These are phyloP conservation scores for Sebastes kiyomatsui DNA, from an alignment of 2,797 vertebrate genomes.

Conservation along the genomic window DNA sequence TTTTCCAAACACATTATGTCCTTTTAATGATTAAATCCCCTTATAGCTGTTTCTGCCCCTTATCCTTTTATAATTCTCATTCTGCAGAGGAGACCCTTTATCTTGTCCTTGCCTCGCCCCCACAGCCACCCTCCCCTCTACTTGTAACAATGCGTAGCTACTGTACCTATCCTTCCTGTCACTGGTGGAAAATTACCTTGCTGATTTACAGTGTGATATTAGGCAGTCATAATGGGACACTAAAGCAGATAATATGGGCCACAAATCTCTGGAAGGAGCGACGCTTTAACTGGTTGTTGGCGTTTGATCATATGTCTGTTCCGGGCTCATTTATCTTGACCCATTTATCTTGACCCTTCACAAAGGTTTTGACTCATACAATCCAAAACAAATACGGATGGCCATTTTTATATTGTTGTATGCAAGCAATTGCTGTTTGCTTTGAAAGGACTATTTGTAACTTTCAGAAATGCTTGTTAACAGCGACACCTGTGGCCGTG, in stretches of 20 bases:
- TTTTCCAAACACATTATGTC: not conserved
- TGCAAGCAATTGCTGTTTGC: not conserved
- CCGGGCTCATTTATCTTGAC: conserved; percentile 35
- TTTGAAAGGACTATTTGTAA: too few relatives aligned
- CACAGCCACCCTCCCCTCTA: not conserved
- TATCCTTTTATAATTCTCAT: conserved; percentile 26
- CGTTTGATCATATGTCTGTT: conserved; percentile 62
- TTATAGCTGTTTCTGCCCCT: not conserved
- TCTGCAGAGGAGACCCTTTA: conserved; percentile 35
- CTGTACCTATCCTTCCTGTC: conserved; percentile 72
- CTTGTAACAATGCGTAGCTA: conserved; percentile 28
- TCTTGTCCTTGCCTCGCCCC: not conserved
- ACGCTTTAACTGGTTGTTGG: conserved; percentile 65
- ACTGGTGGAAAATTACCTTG: conserved; percentile 65
- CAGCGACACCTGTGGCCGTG: too few relatives aligned
- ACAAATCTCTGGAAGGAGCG: conserved; percentile 68
- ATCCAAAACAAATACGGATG: not conserved
- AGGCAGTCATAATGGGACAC: conserved; percentile 72
- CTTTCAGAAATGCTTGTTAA: too few relatives aligned
- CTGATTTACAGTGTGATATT: conserved; percentile 80
- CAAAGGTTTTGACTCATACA: not conserved
- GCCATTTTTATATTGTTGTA: not conserved
- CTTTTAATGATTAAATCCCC: conserved; percentile 53
- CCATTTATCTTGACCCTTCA: conserved; percentile 25
- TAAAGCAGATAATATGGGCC: conserved; percentile 73